Evolutionary conservation across 2,888 invertebrate species (phyloP), one percentile per base, ranked within the genome.

Genomic region (Pristionchus arcanus): DNA sequence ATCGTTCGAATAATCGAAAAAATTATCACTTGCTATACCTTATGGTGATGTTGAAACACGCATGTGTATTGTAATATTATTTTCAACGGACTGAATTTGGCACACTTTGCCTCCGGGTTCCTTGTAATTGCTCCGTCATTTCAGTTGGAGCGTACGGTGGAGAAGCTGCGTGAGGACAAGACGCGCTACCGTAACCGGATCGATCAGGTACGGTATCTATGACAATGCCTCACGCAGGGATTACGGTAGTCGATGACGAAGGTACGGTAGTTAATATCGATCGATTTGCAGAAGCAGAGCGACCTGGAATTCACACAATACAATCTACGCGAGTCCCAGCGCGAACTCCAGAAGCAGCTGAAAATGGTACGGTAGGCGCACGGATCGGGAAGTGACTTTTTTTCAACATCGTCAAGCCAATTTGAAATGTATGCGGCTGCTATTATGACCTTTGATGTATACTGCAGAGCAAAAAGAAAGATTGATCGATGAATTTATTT

Each of bases 151-250:
- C 31, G 55, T 31, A 28, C 53, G 84, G 49, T 84, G 11, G 4
- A 34, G 25, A 25, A 55, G 9, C 59, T 84, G 55, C 53, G 55
- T 4, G 84, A 84, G n/a, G 84, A 84, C 59, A 84, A 55, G 55
- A 55, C 15, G 9, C 19, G 55, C 19, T 55, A 42, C 31, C 28
- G 84, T 21, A 21, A 53, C 13, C 37, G 13, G 9, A 11, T 84
- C n/a, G 55, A 84, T 13, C 42, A 49, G 42, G 42, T 49, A 49
- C 42, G 42, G 42, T 49, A 7, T 49, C 42, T 49, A 49, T 7
- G 25, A 81, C 15, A 21, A 53, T 25, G 42, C 3, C 13, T 49
- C 42, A 49, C 11, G 11, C 42, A 11, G 13, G 9, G 42, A 49
- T 49, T 49, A 7, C 4, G 4, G 42, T 49, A 49, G 42, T 11